Evolutionary conservation across 2,113 vertebrate species (phyloP).

Genomic region (Condylura cristata): DNA sequence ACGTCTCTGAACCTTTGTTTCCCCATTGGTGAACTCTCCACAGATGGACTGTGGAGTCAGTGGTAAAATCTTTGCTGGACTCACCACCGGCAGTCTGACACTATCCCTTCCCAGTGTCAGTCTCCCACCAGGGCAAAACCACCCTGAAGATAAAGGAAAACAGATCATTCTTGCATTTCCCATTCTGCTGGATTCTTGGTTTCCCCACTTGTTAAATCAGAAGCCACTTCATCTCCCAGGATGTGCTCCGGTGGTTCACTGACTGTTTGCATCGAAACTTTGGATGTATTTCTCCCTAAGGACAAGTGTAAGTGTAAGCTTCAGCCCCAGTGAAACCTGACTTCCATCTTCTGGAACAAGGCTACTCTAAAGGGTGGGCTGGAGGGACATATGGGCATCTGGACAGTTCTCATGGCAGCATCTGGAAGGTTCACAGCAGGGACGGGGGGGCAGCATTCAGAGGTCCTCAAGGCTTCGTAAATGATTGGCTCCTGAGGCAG

Average conservation of each 20-base stretch:
- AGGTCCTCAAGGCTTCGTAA: not conserved
- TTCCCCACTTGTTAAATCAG: not conserved
- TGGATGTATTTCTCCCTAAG: not conserved
- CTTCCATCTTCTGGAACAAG: not conserved
- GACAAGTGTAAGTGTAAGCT: not conserved
- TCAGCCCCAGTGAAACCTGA: not conserved
- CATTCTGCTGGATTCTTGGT: not conserved
- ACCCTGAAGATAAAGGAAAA: not conserved
- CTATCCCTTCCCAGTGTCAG: no score
- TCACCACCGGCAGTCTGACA: not conserved
- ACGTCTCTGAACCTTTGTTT: not conserved
- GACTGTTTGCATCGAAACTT: not conserved
- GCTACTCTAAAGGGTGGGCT: not conserved
- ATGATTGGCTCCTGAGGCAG: conserved; percentile 56
- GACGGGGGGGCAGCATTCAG: not conserved
- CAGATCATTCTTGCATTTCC: rapidly evolving
- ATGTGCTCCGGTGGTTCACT: not conserved
- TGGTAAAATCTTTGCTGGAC: not conserved
- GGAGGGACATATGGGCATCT: not conserved
- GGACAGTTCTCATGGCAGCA: not conserved
- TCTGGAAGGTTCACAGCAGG: not conserved
- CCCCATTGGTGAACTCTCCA: not conserved
- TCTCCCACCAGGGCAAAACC: not conserved
- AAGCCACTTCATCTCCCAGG: not conserved
- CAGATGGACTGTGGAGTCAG: not conserved